Conservation (phyloP, 2,888 invertebrate genomes). For the Cistogaster globosa region DNA sequence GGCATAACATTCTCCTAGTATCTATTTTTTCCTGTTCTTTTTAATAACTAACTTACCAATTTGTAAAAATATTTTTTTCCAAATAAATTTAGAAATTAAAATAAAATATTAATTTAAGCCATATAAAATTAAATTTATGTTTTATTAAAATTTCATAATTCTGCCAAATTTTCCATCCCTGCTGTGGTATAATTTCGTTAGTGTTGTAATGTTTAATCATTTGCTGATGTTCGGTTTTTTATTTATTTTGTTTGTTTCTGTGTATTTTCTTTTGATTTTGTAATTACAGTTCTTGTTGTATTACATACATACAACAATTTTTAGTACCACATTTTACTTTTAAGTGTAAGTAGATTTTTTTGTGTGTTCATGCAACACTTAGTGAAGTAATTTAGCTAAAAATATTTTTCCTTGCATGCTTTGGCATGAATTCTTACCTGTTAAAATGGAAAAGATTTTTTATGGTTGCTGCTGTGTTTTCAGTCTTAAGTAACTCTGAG, state of each 20-base stretch:
- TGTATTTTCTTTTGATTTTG: slow-evolving; percentile 36
- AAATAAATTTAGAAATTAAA: no score
- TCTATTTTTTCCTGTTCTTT: no score
- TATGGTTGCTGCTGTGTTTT: slow-evolving; percentile 9
- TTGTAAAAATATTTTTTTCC: no score
- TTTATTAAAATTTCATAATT: no score
- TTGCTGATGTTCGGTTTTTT: slow-evolving; percentile 38
- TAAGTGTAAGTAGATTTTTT: background rate
- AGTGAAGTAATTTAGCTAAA: slow-evolving; percentile 24
- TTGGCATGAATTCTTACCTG: slow-evolving; percentile 24
- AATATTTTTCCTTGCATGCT: slow-evolving; percentile 8
- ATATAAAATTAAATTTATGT: no score
- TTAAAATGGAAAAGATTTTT: background rate
- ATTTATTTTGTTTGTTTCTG: slow-evolving; percentile 35
- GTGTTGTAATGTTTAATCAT: slow-evolving; percentile 41
- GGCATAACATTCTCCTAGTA: no score
- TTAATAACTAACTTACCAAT: no score
- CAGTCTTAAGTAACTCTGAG: slow-evolving; percentile 42
- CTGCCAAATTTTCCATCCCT: no score
- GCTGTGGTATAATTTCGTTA: slow-evolving; percentile 15
- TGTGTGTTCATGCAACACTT: slow-evolving; percentile 10
- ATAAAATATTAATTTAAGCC: no score
- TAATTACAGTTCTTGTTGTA: background rate
- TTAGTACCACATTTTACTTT: slow-evolving; percentile 33
- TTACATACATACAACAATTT: slow-evolving; percentile 1